Base-by-base conservation (phyloP, 2,113 vertebrate species). In the Aptenodytes patagonicus region DNA sequence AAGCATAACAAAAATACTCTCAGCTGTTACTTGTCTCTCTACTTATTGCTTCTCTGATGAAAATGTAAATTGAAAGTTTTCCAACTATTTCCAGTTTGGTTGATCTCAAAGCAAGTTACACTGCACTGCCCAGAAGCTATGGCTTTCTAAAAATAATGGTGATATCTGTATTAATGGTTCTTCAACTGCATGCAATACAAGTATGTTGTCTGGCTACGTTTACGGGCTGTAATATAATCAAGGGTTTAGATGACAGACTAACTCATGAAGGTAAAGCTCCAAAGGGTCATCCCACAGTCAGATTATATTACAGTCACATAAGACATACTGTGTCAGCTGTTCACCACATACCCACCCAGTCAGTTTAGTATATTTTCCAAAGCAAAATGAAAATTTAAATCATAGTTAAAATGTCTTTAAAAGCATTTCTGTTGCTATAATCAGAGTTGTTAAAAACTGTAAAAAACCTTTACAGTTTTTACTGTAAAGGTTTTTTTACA, bases 351-450 rank as follows among this genome's bases (percentile, higher is more conserved):
- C 36, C 47, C 80, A 83, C 51, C 58, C 72, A 87, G 84, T 28
- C 87, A 72, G 54, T 87, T 93, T 89, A 86, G 78, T 46, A 34
- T 15, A 80, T 96, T 97, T 96, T 97, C 96, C 96, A 96, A 97
- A 97, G 94, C 92, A 97, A 97, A 96, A 96, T 15, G 10, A 94
- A 97, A 95, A 95, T 70, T 85, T 95, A 84, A 96, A 96, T 97
- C 87, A 90, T 86, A 89, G 49, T 90, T 83, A 69, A 91, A 70
- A 54, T 17, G 28, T 83, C 83, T 58, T 58, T 96, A 90, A 94
- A 96, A 97, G 82, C 71, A 87, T 82, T 97, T 97, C 90, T 96
- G 85, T 89, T 95, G 89, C 96, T 95, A 49, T 96, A 96, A 96
- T 93, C 86, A 86, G 90, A 96, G 77, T 16, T 93, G 31, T 73